Conservation (phyloP, 1,140 invertebrate genomes). For the Drosophila nigromelanica region DNA sequence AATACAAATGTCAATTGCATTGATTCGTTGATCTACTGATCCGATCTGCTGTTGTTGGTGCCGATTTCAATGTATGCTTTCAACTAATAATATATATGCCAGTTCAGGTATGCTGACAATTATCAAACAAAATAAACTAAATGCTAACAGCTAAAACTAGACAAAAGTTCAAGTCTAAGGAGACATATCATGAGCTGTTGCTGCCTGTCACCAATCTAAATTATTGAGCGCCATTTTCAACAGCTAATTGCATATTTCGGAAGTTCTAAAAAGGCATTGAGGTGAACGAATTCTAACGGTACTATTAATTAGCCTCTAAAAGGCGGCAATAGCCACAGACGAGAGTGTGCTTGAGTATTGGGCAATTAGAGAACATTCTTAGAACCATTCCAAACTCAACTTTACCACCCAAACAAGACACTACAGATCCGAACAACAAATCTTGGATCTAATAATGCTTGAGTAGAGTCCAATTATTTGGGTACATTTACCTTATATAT, state of each 20-base stretch:
- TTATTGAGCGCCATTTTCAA: conserved; percentile 23
- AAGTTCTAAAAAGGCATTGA: conserved; percentile 58
- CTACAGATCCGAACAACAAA: background rate
- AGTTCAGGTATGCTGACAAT: conserved; percentile 32
- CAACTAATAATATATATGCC: background rate
- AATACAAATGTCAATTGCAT: conserved; percentile 71
- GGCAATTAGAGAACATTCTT: conserved; percentile 8
- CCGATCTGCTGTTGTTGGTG: conserved; percentile 16
- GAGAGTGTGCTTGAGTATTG: background rate
- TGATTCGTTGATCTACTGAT: conserved; percentile 18
- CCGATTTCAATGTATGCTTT: conserved; percentile 16
- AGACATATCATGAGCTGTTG: conserved; percentile 37
- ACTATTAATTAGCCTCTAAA: conserved; percentile 65
- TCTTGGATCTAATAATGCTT: background rate
- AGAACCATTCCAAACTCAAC: conserved; percentile 8
- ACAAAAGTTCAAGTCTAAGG: conserved; percentile 52
- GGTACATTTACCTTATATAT: conserved; percentile 5
- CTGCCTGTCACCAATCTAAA: conserved; percentile 41
- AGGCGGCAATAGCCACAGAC: conserved; percentile 1
- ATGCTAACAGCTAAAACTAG: conserved; percentile 30
- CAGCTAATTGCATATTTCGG: conserved; percentile 63
- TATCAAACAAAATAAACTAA: conserved; percentile 36
- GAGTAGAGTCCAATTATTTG: background rate
- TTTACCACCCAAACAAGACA: conserved; percentile 29
- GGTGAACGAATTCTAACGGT: conserved; percentile 44